Percentiles rank a stretch among this genome's conserved stretches.
Conservation (phyloP, 2,888 invertebrate species). For the Calliopum simillimum region DNA sequence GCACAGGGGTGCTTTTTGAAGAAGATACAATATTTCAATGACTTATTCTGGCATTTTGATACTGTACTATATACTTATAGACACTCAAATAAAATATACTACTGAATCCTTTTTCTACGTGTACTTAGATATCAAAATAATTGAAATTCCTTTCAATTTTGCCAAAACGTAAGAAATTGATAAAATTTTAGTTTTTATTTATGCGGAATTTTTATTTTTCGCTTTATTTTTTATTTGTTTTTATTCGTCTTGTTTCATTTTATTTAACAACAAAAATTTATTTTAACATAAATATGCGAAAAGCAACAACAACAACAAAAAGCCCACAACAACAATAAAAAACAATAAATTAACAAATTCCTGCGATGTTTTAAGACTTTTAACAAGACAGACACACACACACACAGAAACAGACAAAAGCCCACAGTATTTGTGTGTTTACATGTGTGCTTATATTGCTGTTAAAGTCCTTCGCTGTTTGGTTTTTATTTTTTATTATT, state of each 20-base stretch:
- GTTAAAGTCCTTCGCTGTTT: neutral
- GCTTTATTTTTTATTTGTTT: too few relatives aligned
- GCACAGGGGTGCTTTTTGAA: too few relatives aligned
- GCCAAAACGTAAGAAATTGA: too few relatives aligned
- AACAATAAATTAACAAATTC: slow-evolving; percentile 2
- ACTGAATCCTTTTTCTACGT: too few relatives aligned
- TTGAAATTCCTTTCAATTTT: too few relatives aligned
- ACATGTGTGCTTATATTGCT: neutral
- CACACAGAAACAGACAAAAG: slow-evolving; percentile 1
- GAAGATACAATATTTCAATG: neutral
- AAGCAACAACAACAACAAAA: neutral
- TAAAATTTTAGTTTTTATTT: too few relatives aligned
- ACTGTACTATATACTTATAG: too few relatives aligned
- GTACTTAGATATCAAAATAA: too few relatives aligned
- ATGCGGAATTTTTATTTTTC: too few relatives aligned
- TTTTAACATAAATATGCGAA: slow-evolving; percentile 11
- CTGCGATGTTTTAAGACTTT: neutral
- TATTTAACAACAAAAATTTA: too few relatives aligned
- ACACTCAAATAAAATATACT: too few relatives aligned
- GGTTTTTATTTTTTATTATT: slow-evolving; percentile 18
- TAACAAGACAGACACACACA: slow-evolving; percentile 12
- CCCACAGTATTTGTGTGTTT: neutral
- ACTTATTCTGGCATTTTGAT: neutral
- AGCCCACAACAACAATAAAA: neutral
- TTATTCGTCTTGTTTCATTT: too few relatives aligned